Base-by-base conservation (phyloP, 1,140 invertebrate species). In the Brachionus calyciflorus region DNA sequence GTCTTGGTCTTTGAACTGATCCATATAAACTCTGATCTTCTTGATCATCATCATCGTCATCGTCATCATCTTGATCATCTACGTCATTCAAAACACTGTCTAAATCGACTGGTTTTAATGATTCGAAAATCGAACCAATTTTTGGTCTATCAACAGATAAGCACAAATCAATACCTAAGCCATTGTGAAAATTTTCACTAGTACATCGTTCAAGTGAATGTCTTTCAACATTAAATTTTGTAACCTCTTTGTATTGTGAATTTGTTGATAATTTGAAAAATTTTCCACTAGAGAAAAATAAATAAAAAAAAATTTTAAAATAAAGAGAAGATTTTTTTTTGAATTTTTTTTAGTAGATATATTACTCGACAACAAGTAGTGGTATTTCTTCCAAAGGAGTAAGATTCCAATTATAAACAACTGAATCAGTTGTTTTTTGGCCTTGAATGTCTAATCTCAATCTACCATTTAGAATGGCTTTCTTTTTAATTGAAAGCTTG, bases 401-500 rank as follows among this genome's bases (percentile, higher is more conserved):
- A n/a, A 73, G 40, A 37, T 73, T 55, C 30, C 30, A 51, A 41
- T 73, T 73, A 28, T 73, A 73, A 3, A 17, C 51, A 55, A 30
- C 51, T 73, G 46, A 40, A 10, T 49, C 30, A 33, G 19, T 14
- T 49, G 46, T 51, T 41, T 73, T 73, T 3, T 51, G 21, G 4
- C 69, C 69, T 28, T 73, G 19, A 19, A 73, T 41, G 46, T 73
- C 37, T 21, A 73, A 28, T 73, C 51, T 73, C 10, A 55, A 30
- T 53, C 69, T 30, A 12, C 28, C 46, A 73, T 73, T 73, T 26
- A 73, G 24, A 37, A 26, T 26, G 24, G 37, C 69, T 41, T 73
- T 73, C 51, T 73, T 73, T 40, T 73, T 73, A 9, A 73, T 37
- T 17, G 69, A 48, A 19, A 73, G 26, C 17, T 51, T 73, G 19